Percentiles rank a stretch among this genome's conserved stretches.
phyloP scores from a whole-genome alignment of 2,888 invertebrate genomes.

The Cephus pygmeus region DNA sequence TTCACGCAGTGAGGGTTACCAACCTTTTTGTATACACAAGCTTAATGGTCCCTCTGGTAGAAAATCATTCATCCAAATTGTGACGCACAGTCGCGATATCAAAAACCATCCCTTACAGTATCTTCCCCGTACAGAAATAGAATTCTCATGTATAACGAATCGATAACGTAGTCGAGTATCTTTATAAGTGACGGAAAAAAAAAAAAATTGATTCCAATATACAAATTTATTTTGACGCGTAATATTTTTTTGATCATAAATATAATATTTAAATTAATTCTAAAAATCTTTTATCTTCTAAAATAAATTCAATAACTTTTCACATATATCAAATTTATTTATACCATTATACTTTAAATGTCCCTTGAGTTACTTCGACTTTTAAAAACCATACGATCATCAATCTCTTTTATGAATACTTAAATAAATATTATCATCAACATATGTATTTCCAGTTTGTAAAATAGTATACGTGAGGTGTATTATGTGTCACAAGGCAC shows the following conservation, averaged over 20 bases:
- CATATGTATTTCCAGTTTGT: neutral
- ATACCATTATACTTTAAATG: neutral
- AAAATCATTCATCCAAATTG: conserved; percentile 3
- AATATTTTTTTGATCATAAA: neutral
- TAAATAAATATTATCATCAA: neutral
- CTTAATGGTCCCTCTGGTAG: neutral
- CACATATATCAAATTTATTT: neutral
- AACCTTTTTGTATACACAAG: conserved; percentile 1
- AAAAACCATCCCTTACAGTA: neutral
- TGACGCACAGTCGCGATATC: neutral
- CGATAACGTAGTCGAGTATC: neutral
- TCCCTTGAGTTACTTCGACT: too few relatives aligned
- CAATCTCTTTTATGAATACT: too few relatives aligned
- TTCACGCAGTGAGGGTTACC: neutral
- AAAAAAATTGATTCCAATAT: neutral
- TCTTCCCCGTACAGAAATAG: neutral
- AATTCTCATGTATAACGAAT: neutral
- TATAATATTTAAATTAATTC: neutral
- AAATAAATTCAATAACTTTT: neutral
- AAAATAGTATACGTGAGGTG: conserved; percentile 38
- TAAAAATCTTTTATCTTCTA: neutral
- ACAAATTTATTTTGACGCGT: neutral
- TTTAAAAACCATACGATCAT: too few relatives aligned
- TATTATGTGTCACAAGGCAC: conserved; percentile 56
- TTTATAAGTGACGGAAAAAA: neutral